A percentile compares a stretch with the other conserved stretches of the same genome.
Evolutionary conservation across 2,797 vertebrate species (phyloP).

Genomic region (Catostomus latipinnis): DNA sequence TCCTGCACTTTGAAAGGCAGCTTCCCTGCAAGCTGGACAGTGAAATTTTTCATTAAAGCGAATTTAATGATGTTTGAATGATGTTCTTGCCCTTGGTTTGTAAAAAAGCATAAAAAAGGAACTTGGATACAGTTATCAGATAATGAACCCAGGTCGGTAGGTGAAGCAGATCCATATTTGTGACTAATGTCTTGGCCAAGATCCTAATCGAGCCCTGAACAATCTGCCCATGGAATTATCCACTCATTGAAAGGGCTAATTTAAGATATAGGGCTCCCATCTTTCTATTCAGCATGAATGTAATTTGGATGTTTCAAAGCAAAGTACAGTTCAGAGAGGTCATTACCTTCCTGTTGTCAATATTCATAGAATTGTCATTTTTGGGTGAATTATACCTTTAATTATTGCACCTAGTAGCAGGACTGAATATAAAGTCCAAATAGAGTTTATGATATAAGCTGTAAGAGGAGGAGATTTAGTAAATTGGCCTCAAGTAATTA

Average conservation of each 20-base stretch:
- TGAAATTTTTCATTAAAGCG: conserved; percentile 5
- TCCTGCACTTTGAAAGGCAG: conserved; percentile 40
- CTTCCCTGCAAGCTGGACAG: conserved; percentile 40
- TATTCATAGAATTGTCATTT: conserved; percentile 2
- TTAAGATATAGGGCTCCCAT: conserved; percentile 64
- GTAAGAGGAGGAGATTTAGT: background rate
- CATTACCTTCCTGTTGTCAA: conserved; percentile 51
- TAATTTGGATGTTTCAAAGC: conserved; percentile 59
- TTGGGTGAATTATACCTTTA: too few relatives aligned
- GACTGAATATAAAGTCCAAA: background rate
- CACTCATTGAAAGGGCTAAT: conserved; percentile 61
- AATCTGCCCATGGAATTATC: conserved; percentile 73
- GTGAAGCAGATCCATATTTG: conserved; percentile 52
- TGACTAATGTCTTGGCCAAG: conserved; percentile 56
- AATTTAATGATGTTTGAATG: conserved; percentile 43
- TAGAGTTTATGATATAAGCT: background rate
- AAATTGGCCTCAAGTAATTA: background rate
- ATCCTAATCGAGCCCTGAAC: conserved; percentile 64
- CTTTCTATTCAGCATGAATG: conserved; percentile 61
- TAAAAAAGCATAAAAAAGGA: conserved; percentile 49
- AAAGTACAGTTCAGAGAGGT: conserved; percentile 32
- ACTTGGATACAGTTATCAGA: conserved; percentile 50
- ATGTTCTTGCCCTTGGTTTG: conserved; percentile 54
- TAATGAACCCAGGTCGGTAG: conserved; percentile 51
- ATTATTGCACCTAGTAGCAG: background rate